Evolutionary conservation across 1,140 invertebrate genomes (phyloP), one percentile per base, ranked within the genome.

Genomic region (Trichogramma pretiosum): DNA sequence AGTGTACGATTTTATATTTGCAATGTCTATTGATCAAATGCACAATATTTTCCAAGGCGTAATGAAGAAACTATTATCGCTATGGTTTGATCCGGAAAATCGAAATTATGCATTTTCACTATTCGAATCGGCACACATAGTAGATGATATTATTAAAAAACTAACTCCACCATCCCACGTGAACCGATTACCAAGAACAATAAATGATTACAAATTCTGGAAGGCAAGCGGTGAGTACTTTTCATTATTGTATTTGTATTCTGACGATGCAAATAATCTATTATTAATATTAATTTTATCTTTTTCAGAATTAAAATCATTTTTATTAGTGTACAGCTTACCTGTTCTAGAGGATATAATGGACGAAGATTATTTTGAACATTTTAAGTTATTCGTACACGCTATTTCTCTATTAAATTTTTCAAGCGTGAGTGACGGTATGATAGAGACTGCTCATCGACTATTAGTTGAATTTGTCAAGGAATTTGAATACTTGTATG

Each of bases 251-350:
- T n/a, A n/a, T n/a, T n/a, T n/a, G n/a, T n/a, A n/a, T n/a, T n/a
- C n/a, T n/a, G n/a, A n/a, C n/a, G n/a, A n/a, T n/a, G n/a, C n/a
- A n/a, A n/a, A n/a, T n/a, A n/a, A n/a, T n/a, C n/a, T n/a, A n/a
- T n/a, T n/a, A n/a, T n/a, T n/a, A n/a, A n/a, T n/a, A n/a, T n/a
- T n/a, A n/a, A n/a, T n/a, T n/a, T n/a, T n/a, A n/a, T n/a, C n/a
- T n/a, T n/a, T n/a, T n/a, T n/a, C n/a, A n/a, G 33, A 56, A 34
- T 35, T 51, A 26, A 48, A 57, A 42, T 14, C 13, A 9, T 52
- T 18, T 19, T 49, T 11, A 22, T 52, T 38, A 48, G 46, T 45
- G 47, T 46, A n/a, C 53, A 43, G 3, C 9, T 52, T 34, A 5
- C 36, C 49, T 11, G 33, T 52, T 36, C 37, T 56, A 16, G 19